A percentile compares a stretch with the other conserved stretches of the same genome.
phyloP scores from a whole-genome alignment of 2,797 vertebrate species.

The Danio tinwini region DNA sequence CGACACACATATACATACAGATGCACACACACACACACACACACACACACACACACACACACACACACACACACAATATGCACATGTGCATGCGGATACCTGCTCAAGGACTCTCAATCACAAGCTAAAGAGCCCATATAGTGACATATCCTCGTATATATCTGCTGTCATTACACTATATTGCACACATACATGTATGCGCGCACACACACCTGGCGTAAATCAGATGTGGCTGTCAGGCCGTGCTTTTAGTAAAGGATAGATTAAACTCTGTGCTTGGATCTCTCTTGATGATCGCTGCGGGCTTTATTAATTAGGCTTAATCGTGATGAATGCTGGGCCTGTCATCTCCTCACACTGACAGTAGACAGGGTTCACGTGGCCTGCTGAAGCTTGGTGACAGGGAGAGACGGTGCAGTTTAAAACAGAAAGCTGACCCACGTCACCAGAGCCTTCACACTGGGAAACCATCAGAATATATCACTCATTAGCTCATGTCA shows the following conservation, averaged over 20 bases:
- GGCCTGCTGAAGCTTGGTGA: conserved; percentile 36
- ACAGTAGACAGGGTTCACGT: conserved; percentile 48
- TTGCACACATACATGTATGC: conserved; percentile 66
- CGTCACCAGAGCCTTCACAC: conserved; percentile 38
- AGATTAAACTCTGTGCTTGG: conserved; percentile 58
- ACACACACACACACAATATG: conserved; percentile 37
- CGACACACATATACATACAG: conserved; percentile 53
- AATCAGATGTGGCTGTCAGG: conserved; percentile 71
- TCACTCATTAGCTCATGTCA: conserved; percentile 37
- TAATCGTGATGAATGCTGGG: conserved; percentile 66
- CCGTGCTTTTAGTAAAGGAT: conserved; percentile 55
- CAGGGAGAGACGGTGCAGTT: conserved; percentile 39
- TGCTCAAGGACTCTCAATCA: conserved; percentile 46
- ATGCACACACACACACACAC: conserved; percentile 45
- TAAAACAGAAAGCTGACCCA: conserved; percentile 53
- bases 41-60: conserved; percentile 53
- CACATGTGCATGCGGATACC: conserved; percentile 43
- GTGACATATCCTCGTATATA: conserved; percentile 29
- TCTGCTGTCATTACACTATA: conserved; percentile 31
- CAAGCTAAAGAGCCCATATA: conserved; percentile 36
- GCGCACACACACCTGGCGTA: conserved; percentile 71
- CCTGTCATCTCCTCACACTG: conserved; percentile 56
- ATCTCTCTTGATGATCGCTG: conserved; percentile 62
- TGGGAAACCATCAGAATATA: conserved; percentile 42
- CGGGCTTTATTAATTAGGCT: conserved; percentile 68